Conservation (phyloP, 1,140 invertebrate genomes). For the Chrysopa pallens region DNA sequence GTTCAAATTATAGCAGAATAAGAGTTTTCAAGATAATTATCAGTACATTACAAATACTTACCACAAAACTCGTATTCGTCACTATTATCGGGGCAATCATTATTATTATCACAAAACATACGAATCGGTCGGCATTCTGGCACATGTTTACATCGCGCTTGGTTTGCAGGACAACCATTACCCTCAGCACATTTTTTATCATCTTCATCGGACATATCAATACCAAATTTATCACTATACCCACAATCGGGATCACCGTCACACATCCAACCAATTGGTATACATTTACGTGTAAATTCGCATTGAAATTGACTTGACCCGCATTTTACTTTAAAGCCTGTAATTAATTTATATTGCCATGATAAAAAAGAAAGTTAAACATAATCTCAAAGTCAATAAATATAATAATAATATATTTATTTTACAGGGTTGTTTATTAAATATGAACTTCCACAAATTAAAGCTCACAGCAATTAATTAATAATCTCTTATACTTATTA, state of each 20-base stretch:
- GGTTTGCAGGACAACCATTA: constrained; percentile 34
- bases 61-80: constrained; percentile 33
- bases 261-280: constrained; percentile 59
- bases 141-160: constrained; percentile 36
- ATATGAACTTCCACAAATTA: too few species aligned
- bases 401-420: too few species aligned
- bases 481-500: too few species aligned
- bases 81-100: constrained; percentile 30
- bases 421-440: too few species aligned
- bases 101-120: constrained; percentile 27
- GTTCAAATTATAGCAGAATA: not conserved
- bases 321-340: constrained; percentile 25
- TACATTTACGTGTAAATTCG: constrained; percentile 40
- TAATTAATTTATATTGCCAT: too few species aligned
- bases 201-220: constrained; percentile 38
- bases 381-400: too few species aligned
- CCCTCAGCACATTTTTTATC: constrained; percentile 29
- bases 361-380: too few species aligned
- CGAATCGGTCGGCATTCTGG: constrained; percentile 25
- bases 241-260: constrained; percentile 64
- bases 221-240: constrained; percentile 30
- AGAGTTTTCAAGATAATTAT: not conserved
- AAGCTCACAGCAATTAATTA: too few species aligned
- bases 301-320: constrained; percentile 43
- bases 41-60: constrained; percentile 12